Conservation (phyloP, 2,888 invertebrate genomes). For the Andricus quercusramuli region DNA sequence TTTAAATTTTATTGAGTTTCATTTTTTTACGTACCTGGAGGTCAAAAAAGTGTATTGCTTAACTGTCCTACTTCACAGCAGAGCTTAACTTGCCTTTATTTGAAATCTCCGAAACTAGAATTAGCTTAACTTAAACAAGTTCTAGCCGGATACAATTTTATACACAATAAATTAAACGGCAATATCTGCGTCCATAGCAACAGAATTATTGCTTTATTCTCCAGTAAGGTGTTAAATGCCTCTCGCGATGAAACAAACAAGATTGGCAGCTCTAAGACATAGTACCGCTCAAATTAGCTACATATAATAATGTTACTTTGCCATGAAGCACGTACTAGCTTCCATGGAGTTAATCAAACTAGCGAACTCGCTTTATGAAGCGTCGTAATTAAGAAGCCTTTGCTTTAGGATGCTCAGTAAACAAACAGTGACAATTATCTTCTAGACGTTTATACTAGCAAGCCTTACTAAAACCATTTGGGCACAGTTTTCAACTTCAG, state of each 20-base stretch:
- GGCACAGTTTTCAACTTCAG: background rate
- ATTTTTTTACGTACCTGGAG: too few species aligned
- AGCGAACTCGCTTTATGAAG: constrained; percentile 17
- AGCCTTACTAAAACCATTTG: background rate
- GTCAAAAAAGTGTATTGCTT: too few species aligned
- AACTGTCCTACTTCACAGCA: too few species aligned
- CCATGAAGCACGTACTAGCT: constrained; percentile 9
- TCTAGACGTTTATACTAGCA: background rate
- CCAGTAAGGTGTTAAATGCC: background rate
- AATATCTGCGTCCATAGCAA: too few species aligned
- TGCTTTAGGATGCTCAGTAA: constrained; percentile 1
- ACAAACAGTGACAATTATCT: constrained; percentile 15
- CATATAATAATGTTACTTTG: constrained; percentile 3
- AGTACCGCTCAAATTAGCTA: background rate
- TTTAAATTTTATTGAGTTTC: too few species aligned
- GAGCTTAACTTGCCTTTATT: too few species aligned
- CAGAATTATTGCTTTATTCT: background rate
- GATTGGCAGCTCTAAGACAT: constrained; percentile 11
- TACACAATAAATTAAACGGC: too few species aligned
- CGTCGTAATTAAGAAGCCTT: constrained; percentile 13
- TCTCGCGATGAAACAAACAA: background rate
- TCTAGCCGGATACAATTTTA: too few species aligned
- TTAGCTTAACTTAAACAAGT: too few species aligned
- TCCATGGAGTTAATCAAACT: constrained; percentile 33
- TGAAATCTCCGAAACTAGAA: too few species aligned